phyloP scores from a whole-genome alignment of 2,797 vertebrate species.

The Oryzias sinensis region DNA sequence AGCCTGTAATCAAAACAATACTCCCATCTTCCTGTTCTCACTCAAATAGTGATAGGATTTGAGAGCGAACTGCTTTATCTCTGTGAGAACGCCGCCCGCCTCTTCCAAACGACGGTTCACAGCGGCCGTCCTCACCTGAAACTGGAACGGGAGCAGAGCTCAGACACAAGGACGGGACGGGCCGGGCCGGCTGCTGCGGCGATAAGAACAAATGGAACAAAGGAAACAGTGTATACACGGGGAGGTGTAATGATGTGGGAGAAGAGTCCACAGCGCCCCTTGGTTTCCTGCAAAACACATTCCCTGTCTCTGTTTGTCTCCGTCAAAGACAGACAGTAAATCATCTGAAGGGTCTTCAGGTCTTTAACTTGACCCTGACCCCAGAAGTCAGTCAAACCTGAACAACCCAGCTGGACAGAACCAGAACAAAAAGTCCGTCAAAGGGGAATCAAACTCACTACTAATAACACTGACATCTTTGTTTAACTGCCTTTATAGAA shows the following conservation, averaged over 20 bases:
- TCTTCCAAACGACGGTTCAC: conserved; percentile 16
- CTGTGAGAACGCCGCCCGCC: conserved; percentile 30
- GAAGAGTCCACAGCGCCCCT: conserved; percentile 14
- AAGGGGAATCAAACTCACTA: too few species aligned
- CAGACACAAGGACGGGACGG: conserved; percentile 34
- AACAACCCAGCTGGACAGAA: neutral
- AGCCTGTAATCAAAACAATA: conserved; percentile 4
- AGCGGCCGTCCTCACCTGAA: conserved; percentile 28
- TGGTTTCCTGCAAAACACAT: conserved; percentile 30
- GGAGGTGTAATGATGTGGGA: conserved; percentile 34
- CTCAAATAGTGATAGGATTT: conserved; percentile 5
- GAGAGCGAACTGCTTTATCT: conserved; percentile 34
- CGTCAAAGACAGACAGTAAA: conserved; percentile 23
- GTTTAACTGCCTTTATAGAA: too few species aligned
- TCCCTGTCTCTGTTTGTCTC: conserved; percentile 26
- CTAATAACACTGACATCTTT: too few species aligned
- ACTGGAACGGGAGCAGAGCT: conserved; percentile 36
- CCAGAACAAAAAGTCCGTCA: neutral
- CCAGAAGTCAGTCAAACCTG: too few species aligned
- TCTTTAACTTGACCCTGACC: neutral
- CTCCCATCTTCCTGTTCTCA: conserved; percentile 12
- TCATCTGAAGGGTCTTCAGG: neutral
- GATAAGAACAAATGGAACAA: conserved; percentile 15
- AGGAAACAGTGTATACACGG: conserved; percentile 23
- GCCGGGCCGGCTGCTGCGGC: neutral